Conservation (phyloP, 2,888 invertebrate genomes). For the Philonicus albiceps region DNA sequence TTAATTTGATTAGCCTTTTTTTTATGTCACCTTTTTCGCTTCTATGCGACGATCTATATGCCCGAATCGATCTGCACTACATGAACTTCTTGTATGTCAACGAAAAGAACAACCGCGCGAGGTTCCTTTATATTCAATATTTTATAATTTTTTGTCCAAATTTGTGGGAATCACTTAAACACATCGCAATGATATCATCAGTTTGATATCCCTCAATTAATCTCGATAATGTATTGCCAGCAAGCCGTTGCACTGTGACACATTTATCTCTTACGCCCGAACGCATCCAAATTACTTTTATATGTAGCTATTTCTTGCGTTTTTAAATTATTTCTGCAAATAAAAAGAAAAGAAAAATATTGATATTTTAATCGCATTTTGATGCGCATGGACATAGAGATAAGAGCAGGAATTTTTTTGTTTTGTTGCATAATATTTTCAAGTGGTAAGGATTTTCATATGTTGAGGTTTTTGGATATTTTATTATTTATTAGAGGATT, state of each 20-base stretch:
- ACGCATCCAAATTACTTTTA: constrained; percentile 19
- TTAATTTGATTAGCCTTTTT: neutral
- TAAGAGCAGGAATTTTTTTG: neutral
- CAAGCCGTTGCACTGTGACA: constrained; percentile 11
- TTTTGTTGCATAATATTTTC: neutral
- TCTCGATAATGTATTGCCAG: neutral
- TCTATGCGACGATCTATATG: neutral
- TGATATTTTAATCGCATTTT: neutral
- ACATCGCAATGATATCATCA: constrained; percentile 26
- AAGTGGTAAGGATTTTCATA: neutral
- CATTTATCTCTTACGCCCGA: neutral
- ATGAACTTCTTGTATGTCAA: neutral
- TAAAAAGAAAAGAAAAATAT: constrained; percentile 6
- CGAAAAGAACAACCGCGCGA: neutral
- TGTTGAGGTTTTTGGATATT: neutral
- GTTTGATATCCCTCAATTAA: constrained; percentile 21
- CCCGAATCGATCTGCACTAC: neutral
- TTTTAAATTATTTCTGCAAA: constrained; percentile 8
- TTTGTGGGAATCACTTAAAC: constrained; percentile 14
- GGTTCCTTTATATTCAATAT: neutral
- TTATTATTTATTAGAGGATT: neutral
- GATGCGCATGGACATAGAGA: neutral
- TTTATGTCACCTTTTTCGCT: neutral
- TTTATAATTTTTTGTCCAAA: constrained; percentile 22
- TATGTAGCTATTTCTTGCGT: neutral